Evolutionary conservation across 2,797 vertebrate genomes (phyloP), one percentile per base, ranked within the genome.

Genomic region (Muraenolepis orangiensis): DNA sequence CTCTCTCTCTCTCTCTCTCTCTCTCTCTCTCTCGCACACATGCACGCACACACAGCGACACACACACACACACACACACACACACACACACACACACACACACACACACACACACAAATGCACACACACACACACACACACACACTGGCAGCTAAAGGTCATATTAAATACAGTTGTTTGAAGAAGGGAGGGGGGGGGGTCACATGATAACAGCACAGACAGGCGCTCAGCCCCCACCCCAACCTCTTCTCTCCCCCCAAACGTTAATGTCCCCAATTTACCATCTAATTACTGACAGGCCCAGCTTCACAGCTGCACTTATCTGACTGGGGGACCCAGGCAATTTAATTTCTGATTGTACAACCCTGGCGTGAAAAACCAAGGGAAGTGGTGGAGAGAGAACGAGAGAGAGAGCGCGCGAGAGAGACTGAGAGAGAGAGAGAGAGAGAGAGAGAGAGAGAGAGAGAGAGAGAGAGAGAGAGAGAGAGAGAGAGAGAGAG

Each of bases 341-440:
- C 94, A 94, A 94, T 94, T 94, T 93, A 92, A 94, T 93, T 93
- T 93, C 89, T 93, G 91, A 93, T 92, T 91, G 91, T 90, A 87
- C 79, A 88, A 91, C 87, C 13, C 81, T 72, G 80, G 82, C 78
- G 51, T 6, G 20, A 57, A 57, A 57, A 89, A 91, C 87, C 87
- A 85, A 87, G 82, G 80, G 34, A 26, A 87, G 82, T 64, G 18
- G 13, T 5, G 57, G 42, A 72, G 28, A 72, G 71, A 72, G 71
- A 71, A 31, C n/a, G 28, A 30, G 66, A 85, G 82, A 86, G 57
- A 66, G 70, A 71, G 61, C 7, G 66, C 4, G 64, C 4, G 64
- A 29, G 64, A 29, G 64, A 29, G 64, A 66, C 7, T 12, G 68
- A 57, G 28, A 74, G 36, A 42, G 69, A 70, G 51, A 90, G 82